These are phyloP conservation scores for Onychomys torridus DNA, from an alignment of 2,797 vertebrate genomes.

Conservation along the genomic window DNA sequence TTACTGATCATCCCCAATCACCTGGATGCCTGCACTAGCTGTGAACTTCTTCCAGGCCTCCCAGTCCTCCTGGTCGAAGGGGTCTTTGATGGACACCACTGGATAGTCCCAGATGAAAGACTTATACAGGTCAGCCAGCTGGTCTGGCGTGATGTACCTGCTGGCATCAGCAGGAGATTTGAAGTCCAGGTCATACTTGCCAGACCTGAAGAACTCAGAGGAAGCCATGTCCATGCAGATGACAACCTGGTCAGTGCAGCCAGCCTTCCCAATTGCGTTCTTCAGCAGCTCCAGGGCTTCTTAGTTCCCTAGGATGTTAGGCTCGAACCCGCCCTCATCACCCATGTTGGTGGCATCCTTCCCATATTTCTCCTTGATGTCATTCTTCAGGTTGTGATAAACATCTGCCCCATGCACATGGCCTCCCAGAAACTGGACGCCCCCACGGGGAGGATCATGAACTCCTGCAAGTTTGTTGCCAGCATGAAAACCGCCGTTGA, in stretches of 20 bases:
- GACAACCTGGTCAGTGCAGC: conserved; percentile 96
- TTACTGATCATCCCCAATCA: conserved; percentile 98
- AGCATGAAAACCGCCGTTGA: conserved; percentile 98
- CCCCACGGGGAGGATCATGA: conserved; percentile 98
- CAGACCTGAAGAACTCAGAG: conserved; percentile 95
- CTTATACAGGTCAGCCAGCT: conserved; percentile 96
- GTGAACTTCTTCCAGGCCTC: conserved; percentile 96
- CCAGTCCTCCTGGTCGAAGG: conserved; percentile 99
- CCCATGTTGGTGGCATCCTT: conserved; percentile 98
- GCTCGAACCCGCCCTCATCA: conserved; percentile 98
- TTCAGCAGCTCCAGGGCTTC: conserved; percentile 98
- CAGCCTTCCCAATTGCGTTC: conserved; percentile 94
- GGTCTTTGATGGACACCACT: conserved; percentile 98
- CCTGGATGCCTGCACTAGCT: conserved; percentile 92
- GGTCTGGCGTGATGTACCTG: conserved; percentile 94
- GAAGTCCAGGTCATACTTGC: conserved; percentile 99
- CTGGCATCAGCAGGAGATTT: conserved; percentile 96
- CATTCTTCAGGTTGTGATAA: conserved; percentile 98
- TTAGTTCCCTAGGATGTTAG: conserved; percentile 99
- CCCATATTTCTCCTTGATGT: conserved; percentile 99
- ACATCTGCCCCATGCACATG: conserved; percentile 97
- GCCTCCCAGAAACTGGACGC: conserved; percentile 96
- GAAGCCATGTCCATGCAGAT: conserved; percentile 99
- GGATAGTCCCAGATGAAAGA: conserved; percentile 96
- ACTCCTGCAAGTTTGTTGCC: conserved; percentile 99